Conservation (phyloP, 2,888 invertebrate genomes). For the Pammene aurita region DNA sequence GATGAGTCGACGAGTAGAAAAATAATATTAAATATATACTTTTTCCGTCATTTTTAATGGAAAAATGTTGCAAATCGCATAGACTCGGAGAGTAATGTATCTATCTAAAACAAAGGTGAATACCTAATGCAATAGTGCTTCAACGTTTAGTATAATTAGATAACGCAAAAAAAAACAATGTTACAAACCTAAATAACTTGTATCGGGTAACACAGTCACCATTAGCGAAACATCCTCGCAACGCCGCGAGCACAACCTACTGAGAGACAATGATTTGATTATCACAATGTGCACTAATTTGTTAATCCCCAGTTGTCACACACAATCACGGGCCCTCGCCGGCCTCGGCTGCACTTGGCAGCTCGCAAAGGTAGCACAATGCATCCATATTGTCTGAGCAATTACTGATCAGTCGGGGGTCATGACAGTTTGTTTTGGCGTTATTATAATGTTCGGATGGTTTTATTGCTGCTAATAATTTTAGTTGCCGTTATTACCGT, state of each 20-base stretch:
- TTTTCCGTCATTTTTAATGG: no score
- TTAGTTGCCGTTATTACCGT: no score
- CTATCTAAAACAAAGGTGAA: no score
- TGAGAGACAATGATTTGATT: conserved; percentile 30
- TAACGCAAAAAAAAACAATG: no score
- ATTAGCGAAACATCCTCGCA: background rate
- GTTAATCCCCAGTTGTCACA: conserved; percentile 30
- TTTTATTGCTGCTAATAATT: conserved; percentile 1
- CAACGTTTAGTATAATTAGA: no score
- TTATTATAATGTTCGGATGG: conserved; percentile 11
- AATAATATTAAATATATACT: no score
- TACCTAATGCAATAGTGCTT: no score
- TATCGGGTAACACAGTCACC: background rate
- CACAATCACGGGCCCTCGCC: conserved; percentile 18
- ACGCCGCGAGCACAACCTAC: background rate
- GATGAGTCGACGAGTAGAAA: no score
- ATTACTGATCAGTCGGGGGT: conserved; percentile 29
- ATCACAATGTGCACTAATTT: conserved; percentile 37
- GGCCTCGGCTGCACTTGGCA: conserved; percentile 31
- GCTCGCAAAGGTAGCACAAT: conserved; percentile 32
- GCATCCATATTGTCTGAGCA: conserved; percentile 42
- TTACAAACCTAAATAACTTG: no score
- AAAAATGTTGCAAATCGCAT: no score
- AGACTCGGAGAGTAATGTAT: no score
- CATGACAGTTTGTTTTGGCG: conserved; percentile 27